Percentiles rank a stretch among this genome's conserved stretches.
phyloP scores from a whole-genome alignment of 2,888 invertebrate genomes.

The Sepiola atlantica region DNA sequence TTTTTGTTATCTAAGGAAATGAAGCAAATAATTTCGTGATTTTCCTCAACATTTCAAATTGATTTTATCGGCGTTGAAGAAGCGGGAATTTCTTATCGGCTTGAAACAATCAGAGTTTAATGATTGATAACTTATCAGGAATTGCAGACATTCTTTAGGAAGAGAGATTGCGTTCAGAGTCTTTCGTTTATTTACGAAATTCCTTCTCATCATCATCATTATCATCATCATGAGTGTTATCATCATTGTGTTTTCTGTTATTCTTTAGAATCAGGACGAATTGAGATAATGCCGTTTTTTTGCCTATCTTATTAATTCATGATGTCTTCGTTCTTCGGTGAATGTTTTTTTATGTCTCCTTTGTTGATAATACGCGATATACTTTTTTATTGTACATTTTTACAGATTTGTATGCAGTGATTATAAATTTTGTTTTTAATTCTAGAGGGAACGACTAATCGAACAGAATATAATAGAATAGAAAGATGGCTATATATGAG shows the following conservation, averaged over 20 bases:
- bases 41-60: constrained; percentile 15
- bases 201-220: not conserved
- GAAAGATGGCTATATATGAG: too few relatives aligned
- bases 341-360: not conserved
- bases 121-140: not conserved
- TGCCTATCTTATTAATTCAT: not conserved
- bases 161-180: not conserved
- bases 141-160: constrained; percentile 9
- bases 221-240: not conserved
- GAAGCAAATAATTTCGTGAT: not conserved
- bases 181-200: not conserved
- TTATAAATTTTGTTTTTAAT: too few relatives aligned
- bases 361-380: not conserved
- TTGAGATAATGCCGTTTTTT: not conserved
- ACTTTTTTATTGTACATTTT: not conserved
- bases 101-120: not conserved
- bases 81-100: not conserved
- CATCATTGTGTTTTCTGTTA: not conserved
- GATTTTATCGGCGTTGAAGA: not conserved
- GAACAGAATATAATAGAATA: too few relatives aligned
- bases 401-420: too few relatives aligned
- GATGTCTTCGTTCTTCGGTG: not conserved
- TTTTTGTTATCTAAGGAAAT: not conserved
- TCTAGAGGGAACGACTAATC: too few relatives aligned
- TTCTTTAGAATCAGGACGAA: not conserved